Conservation (phyloP, 2,797 vertebrate genomes). For the Knipowitschia caucasica region DNA sequence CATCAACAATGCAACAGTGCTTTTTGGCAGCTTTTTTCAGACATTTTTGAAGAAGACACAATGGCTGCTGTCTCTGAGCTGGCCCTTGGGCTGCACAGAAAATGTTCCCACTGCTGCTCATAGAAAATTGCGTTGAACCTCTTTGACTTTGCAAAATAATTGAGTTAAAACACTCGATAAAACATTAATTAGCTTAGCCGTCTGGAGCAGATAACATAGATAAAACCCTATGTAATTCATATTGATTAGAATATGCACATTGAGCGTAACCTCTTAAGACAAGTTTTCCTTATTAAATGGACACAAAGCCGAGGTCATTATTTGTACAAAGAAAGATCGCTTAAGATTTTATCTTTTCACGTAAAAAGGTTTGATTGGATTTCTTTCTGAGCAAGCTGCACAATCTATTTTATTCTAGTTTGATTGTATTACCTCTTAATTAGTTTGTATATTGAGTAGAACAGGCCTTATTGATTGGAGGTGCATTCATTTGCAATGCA, state of each 20-base stretch:
- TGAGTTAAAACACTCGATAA: slow-evolving; percentile 87
- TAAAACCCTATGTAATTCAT: slow-evolving; percentile 87
- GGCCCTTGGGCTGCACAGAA: slow-evolving; percentile 33
- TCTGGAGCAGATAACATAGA: slow-evolving; percentile 83
- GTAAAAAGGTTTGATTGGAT: slow-evolving; percentile 86
- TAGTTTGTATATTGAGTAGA: slow-evolving; percentile 86
- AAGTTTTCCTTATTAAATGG: slow-evolving; percentile 83
- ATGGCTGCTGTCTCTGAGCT: background rate
- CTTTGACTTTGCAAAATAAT: slow-evolving; percentile 85
- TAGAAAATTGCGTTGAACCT: slow-evolving; percentile 77
- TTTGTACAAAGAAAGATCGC: slow-evolving; percentile 82
- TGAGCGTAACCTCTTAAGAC: slow-evolving; percentile 83
- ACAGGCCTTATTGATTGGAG: slow-evolving; percentile 81
- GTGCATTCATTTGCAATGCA: slow-evolving; percentile 84
- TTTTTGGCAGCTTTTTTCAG: background rate
- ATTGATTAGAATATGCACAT: slow-evolving; percentile 87
- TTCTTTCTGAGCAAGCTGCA: slow-evolving; percentile 78
- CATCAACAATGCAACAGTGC: slow-evolving; percentile 4
- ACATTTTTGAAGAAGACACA: slow-evolving; percentile 2
- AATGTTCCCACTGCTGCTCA: slow-evolving; percentile 45
- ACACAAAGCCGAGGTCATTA: slow-evolving; percentile 83
- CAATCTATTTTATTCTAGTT: slow-evolving; percentile 80
- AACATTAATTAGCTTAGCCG: slow-evolving; percentile 86
- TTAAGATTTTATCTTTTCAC: slow-evolving; percentile 85
- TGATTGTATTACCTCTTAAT: slow-evolving; percentile 86